Evolutionary conservation across 2,888 invertebrate species (phyloP).

Genomic region (Plebejus anna): DNA sequence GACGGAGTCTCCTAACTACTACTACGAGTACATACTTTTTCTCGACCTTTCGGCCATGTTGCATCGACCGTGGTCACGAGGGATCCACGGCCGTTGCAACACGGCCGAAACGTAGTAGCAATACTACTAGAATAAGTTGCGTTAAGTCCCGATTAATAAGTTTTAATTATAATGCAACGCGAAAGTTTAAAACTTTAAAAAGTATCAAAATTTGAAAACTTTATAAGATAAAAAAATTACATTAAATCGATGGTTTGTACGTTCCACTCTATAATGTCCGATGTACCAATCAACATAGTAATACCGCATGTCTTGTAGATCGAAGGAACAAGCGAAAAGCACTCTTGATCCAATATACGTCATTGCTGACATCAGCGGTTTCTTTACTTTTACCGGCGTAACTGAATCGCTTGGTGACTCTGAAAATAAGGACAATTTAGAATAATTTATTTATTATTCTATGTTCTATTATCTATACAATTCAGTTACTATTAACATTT

Average conservation of each 20-base stretch:
- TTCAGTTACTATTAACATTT: background rate
- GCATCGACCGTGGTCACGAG: too few relatives aligned
- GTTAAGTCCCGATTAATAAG: too few relatives aligned
- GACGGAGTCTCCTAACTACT: too few relatives aligned
- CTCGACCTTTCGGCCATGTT: too few relatives aligned
- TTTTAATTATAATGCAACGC: too few relatives aligned
- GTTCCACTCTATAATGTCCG: conserved; percentile 43
- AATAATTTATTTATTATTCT: background rate
- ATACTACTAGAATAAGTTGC: too few relatives aligned
- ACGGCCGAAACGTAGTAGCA: too few relatives aligned
- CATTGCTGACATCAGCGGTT: conserved; percentile 40
- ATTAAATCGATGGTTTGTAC: conserved; percentile 45
- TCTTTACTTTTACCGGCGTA: conserved; percentile 35
- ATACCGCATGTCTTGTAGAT: conserved; percentile 38
- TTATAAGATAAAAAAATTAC: conserved; percentile 38
- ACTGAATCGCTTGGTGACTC: conserved; percentile 29
- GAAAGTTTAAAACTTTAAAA: too few relatives aligned
- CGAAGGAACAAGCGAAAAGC: conserved; percentile 42
- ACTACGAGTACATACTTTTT: too few relatives aligned
- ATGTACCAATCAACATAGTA: conserved; percentile 47
- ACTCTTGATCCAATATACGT: conserved; percentile 43
- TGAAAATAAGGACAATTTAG: conserved; percentile 30
- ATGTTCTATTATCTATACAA: background rate
- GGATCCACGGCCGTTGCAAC: too few relatives aligned
- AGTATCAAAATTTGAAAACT: too few relatives aligned